phyloP scores from a whole-genome alignment of 2,113 vertebrate genomes.

The Oreochromis spilurus region DNA sequence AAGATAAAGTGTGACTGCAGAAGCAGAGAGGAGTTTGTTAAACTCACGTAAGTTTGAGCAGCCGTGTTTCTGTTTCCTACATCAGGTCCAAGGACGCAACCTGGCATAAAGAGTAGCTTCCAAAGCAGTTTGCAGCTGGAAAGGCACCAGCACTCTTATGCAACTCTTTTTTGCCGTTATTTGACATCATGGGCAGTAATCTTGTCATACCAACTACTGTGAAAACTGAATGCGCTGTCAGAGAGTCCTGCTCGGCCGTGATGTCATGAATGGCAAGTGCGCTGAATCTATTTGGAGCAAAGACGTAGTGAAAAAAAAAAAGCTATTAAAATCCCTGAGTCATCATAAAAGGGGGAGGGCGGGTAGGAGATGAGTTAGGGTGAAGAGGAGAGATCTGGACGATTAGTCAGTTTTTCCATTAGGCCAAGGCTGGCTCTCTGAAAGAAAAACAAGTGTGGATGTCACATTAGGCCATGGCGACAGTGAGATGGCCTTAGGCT shows the following conservation, averaged over 20 bases:
- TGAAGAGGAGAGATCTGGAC: conserved; percentile 35
- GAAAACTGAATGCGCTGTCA: neutral
- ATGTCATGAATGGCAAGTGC: conserved; percentile 60
- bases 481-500: conserved; percentile 24
- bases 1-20: neutral
- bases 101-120: neutral
- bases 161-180: neutral
- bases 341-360: conserved; percentile 68
- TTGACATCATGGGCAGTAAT: neutral
- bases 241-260: conserved; percentile 31
- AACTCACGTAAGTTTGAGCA: neutral
- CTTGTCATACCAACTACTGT: conserved; percentile 7
- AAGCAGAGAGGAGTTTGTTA: neutral
- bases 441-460: conserved; percentile 67
- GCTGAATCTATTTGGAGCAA: conserved; percentile 30
- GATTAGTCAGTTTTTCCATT: conserved; percentile 77
- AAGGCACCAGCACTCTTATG: conserved; percentile 13
- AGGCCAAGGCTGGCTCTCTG: conserved; percentile 51
- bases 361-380: conserved; percentile 20
- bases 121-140: conserved; percentile 7
- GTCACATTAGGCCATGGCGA: conserved; percentile 57
- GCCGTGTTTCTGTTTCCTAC: neutral
- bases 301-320: neutral
- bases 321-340: conserved; percentile 68
- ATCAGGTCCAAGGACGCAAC: neutral